Evolutionary conservation across 2,113 vertebrate genomes (phyloP).

Genomic region (Ursus arctos): DNA sequence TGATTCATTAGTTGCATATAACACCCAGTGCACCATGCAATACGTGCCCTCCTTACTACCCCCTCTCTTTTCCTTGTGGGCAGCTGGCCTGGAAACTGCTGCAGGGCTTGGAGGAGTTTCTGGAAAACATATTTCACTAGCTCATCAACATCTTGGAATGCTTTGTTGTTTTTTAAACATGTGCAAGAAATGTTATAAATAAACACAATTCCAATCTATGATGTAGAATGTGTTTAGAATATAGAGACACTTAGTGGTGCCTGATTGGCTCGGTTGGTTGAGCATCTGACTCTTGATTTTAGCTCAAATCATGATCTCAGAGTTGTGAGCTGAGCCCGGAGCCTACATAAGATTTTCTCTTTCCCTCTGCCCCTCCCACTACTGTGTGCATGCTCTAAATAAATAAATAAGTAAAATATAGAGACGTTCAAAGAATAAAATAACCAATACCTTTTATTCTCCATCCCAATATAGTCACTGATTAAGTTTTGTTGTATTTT

Average conservation of each 20-base stretch:
- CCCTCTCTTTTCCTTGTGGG: too few relatives aligned
- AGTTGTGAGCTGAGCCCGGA: not conserved
- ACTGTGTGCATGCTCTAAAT: not conserved
- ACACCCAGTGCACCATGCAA: too few relatives aligned
- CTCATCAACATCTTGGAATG: not conserved
- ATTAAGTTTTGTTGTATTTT: not conserved
- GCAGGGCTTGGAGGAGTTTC: not conserved
- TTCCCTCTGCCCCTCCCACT: not conserved
- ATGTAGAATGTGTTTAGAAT: not conserved
- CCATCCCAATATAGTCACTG: not conserved
- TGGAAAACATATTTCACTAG: conserved; percentile 1
- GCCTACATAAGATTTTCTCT: not conserved
- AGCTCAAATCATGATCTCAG: not conserved
- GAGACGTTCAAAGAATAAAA: not conserved
- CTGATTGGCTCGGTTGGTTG: not conserved
- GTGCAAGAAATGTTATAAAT: not conserved
- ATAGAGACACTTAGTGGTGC: not conserved
- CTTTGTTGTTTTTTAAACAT: not conserved
- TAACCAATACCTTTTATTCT: not conserved
- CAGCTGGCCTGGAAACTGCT: not conserved
- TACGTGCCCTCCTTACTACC: too few relatives aligned
- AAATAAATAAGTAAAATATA: not conserved
- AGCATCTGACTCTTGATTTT: not conserved
- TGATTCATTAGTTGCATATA: too few relatives aligned
- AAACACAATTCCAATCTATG: not conserved